phyloP scores from a whole-genome alignment of 1,140 invertebrate genomes.

The Streblospio benedicti region DNA sequence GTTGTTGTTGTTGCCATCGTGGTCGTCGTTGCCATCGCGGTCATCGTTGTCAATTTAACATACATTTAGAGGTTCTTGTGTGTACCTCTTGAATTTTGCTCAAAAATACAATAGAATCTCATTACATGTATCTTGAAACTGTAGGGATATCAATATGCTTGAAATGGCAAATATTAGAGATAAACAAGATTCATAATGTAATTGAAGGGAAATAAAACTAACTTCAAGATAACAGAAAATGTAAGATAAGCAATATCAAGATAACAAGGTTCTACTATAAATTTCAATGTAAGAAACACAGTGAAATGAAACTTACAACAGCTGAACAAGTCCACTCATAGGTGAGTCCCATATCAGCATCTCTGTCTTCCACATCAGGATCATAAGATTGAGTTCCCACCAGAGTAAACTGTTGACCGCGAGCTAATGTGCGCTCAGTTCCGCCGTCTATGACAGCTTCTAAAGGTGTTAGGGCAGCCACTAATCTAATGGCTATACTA shows the following conservation, averaged over 20 bases:
- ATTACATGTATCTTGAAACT: not conserved
- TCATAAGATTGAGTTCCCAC: slow-evolving; percentile 30
- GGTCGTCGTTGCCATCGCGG: too few species aligned
- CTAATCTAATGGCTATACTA: slow-evolving; percentile 20
- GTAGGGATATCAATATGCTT: not conserved
- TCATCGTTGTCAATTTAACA: too few species aligned
- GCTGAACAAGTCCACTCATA: slow-evolving; percentile 28
- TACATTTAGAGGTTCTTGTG: not conserved
- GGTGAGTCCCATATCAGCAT: slow-evolving; percentile 12
- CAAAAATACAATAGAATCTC: not conserved
- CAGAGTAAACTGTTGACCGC: slow-evolving; percentile 13
- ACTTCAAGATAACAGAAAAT: too few species aligned
- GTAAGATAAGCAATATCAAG: too few species aligned
- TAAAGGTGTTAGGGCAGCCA: slow-evolving; percentile 21
- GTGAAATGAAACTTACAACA: slow-evolving; percentile 1
- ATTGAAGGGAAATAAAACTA: too few species aligned
- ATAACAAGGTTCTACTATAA: too few species aligned
- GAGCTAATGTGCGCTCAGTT: slow-evolving; percentile 9
- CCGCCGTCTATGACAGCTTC: slow-evolving; percentile 29
- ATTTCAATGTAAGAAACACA: not conserved
- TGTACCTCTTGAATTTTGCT: not conserved
- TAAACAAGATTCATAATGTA: too few species aligned
- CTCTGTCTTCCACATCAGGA: slow-evolving; percentile 20
- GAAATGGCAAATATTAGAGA: too few species aligned
- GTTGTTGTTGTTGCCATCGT: too few species aligned